Conservation (phyloP, 1,140 invertebrate genomes). For the Formica exsecta region DNA sequence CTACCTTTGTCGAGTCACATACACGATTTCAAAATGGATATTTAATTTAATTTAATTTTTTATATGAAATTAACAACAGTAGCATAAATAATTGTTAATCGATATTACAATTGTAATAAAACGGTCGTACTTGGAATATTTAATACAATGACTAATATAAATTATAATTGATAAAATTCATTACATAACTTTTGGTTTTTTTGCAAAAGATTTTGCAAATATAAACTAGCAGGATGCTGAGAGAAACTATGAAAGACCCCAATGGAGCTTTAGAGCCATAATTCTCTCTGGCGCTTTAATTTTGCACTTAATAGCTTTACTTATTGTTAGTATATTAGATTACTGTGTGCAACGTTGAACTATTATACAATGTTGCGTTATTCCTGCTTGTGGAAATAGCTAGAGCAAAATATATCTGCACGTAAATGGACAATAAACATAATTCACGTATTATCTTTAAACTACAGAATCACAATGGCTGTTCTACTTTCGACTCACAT, state of each 20-base stretch:
- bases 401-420: constrained; percentile 33
- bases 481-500: background rate
- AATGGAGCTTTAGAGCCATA: background rate
- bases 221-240: background rate
- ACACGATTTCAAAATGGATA: background rate
- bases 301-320: constrained; percentile 41
- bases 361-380: constrained; percentile 4
- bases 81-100: background rate
- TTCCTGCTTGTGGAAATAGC: constrained; percentile 22
- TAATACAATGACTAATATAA: too few species aligned
- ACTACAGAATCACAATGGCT: background rate
- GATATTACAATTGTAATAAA: background rate
- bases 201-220: background rate
- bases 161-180: background rate
- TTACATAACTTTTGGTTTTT: background rate
- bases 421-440: constrained; percentile 47
- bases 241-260: background rate
- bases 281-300: constrained; percentile 31
- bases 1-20: background rate
- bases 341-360: constrained; percentile 18
- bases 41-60: background rate
- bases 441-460: constrained; percentile 41
- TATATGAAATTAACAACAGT: background rate
- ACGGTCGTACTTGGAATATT: background rate
- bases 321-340: constrained; percentile 26